Base-by-base conservation (phyloP, 1,140 invertebrate species). In the Pachyrhynchus sulphureomaculatus region DNA sequence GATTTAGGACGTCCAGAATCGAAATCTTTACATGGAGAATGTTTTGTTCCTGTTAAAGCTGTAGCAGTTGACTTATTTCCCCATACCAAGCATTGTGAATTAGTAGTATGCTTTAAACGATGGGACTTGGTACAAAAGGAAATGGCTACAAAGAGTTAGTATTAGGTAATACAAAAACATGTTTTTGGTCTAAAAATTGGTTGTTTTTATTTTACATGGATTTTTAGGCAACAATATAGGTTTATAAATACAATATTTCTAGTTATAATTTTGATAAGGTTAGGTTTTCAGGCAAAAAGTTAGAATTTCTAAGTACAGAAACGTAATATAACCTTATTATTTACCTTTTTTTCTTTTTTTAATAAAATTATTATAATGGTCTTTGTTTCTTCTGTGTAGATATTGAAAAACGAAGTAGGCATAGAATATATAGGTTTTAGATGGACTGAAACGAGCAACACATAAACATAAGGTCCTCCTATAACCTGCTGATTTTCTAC, bases 11-110 rank as follows among this genome's bases (percentile, higher is more conserved):
- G 90, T 39, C 85, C 88, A 0, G 77, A 80, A 34, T 95, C 93
- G 0, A 95, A 95, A 76, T 88, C 88, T 12, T 87, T 92, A 68
- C 79, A 82, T 21, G 93, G 93, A 0, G 82, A 86, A 23, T 91
- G 92, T 2, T 93, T 96, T 74, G 79, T 88, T 24, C 90, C 92
- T 0, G 81, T 87, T 1, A 82, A 85, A 67, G 92, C 93, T 0
- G 80, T 94, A 10, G 88, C 92, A 4, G 89, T 99, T 1, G 96
- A 99, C 73, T 86, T 98, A 85, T 99, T 98, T 79, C 96, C 96
- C 0, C 84, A 92, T 62, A 97, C 95, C 0, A 84, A 84, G 15
- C 93, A 97, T 75, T 93, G 88, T 59, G 95, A 98, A 80, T 77
- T 97, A 12, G 80, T 95, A 49, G 75, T 98, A 20, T 80, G 92